phyloP scores from a whole-genome alignment of 2,888 invertebrate species.

The Idaea straminata region DNA sequence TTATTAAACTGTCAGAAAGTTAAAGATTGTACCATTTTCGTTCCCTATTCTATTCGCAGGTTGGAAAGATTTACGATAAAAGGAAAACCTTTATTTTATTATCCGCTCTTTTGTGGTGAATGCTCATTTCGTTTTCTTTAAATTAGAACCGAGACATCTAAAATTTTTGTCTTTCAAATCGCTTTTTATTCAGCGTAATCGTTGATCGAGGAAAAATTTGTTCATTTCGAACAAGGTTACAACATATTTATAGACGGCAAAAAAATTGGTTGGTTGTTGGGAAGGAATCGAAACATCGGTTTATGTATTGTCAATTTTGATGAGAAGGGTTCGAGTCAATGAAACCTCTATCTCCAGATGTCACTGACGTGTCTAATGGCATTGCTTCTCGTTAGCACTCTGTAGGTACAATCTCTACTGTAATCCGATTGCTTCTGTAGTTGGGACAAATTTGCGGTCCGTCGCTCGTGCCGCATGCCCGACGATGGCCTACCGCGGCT shows the following conservation, averaged over 20 bases:
- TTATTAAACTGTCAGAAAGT: slow-evolving; percentile 75
- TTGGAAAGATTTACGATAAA: slow-evolving; percentile 58
- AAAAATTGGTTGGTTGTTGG: not conserved
- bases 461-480: slow-evolving; percentile 50
- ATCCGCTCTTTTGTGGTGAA: slow-evolving; percentile 52
- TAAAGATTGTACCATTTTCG: slow-evolving; percentile 66
- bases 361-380: slow-evolving; percentile 44
- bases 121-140: slow-evolving; percentile 36
- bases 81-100: slow-evolving; percentile 60
- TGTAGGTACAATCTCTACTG: slow-evolving; percentile 54
- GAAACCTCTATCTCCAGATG: not conserved
- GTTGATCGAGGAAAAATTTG: not conserved
- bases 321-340: not conserved
- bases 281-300: not conserved
- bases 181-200: not conserved
- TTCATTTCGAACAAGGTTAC: not conserved
- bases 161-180: not conserved
- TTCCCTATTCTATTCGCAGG: slow-evolving; percentile 58
- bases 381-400: slow-evolving; percentile 66
- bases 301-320: not conserved
- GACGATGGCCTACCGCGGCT: slow-evolving; percentile 40
- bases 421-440: slow-evolving; percentile 74
- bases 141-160: slow-evolving; percentile 11
- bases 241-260: not conserved
- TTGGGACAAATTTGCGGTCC: slow-evolving; percentile 76